Percentiles rank a stretch among this genome's conserved stretches.
Evolutionary conservation across 2,888 invertebrate species (phyloP).

Genomic region (Camptogramma bilineatum): DNA sequence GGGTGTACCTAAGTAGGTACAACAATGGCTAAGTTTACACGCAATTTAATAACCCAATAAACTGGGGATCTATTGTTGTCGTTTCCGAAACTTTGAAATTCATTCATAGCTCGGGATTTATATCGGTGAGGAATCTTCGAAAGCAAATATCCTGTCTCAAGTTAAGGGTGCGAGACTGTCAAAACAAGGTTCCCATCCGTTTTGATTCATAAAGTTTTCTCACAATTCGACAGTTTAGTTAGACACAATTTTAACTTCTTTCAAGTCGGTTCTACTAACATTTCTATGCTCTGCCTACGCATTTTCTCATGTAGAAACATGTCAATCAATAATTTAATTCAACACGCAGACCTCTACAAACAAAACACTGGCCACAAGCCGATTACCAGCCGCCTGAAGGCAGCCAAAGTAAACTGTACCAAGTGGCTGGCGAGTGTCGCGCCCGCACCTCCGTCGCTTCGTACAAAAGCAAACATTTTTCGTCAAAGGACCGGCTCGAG

Average conservation of each 20-base stretch:
- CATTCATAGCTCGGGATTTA: constrained; percentile 64
- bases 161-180: constrained; percentile 36
- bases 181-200: constrained; percentile 18
- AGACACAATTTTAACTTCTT: not conserved
- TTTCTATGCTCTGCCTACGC: constrained; percentile 4
- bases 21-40: constrained; percentile 54
- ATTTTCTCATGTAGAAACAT: constrained; percentile 30
- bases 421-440: constrained; percentile 71
- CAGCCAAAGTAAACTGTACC: constrained; percentile 70
- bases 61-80: constrained; percentile 54
- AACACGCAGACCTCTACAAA: constrained; percentile 44
- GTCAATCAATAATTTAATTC: constrained; percentile 40
- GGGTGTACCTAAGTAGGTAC: constrained; percentile 39
- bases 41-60: constrained; percentile 66
- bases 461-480: constrained; percentile 74
- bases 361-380: constrained; percentile 59
- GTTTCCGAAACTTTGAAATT: constrained; percentile 45
- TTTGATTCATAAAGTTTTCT: constrained; percentile 21
- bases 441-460: constrained; percentile 66
- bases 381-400: constrained; percentile 57
- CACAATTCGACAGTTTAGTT: not conserved
- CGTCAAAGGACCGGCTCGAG: constrained; percentile 75
- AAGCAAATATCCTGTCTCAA: constrained; percentile 56
- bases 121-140: constrained; percentile 50
- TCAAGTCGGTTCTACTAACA: not conserved